phyloP scores from a whole-genome alignment of 2,888 invertebrate species.

The Ormyrus thymus region DNA sequence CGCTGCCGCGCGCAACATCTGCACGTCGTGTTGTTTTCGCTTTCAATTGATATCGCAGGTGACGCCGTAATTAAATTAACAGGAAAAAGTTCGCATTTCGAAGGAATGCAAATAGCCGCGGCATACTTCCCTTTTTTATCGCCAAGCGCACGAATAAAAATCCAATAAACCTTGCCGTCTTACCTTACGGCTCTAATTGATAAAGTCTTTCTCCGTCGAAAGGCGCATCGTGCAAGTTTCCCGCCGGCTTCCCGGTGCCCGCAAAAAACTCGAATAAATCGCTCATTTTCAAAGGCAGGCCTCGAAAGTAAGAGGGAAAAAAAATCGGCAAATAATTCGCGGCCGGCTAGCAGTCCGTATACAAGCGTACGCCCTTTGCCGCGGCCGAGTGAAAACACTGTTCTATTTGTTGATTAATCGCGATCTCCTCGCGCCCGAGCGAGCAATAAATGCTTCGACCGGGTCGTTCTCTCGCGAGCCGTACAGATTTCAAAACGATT shows the following conservation, averaged over 20 bases:
- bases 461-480: constrained; percentile 53
- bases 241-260: neutral
- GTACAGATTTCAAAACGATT: constrained; percentile 43
- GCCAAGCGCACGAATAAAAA: constrained; percentile 1
- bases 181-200: neutral
- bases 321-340: neutral
- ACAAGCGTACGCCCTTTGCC: neutral
- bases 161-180: neutral
- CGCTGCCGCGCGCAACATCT: constrained; percentile 25
- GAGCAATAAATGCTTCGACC: constrained; percentile 61
- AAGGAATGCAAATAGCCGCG: constrained; percentile 31
- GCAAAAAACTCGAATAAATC: constrained; percentile 23
- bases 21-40: constrained; percentile 42
- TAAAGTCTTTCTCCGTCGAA: neutral
- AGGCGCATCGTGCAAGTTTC: neutral
- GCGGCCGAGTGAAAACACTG: constrained; percentile 29
- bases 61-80: constrained; percentile 52
- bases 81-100: constrained; percentile 52
- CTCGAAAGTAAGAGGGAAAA: neutral
- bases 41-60: constrained; percentile 46
- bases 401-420: constrained; percentile 48
- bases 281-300: neutral
- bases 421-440: neutral
- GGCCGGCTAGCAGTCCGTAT: neutral
- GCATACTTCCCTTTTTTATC: neutral